Percentiles rank a stretch among this genome's conserved stretches.
Conservation (phyloP, 2,888 invertebrate species). For the Pandemis cinnamomeana region DNA sequence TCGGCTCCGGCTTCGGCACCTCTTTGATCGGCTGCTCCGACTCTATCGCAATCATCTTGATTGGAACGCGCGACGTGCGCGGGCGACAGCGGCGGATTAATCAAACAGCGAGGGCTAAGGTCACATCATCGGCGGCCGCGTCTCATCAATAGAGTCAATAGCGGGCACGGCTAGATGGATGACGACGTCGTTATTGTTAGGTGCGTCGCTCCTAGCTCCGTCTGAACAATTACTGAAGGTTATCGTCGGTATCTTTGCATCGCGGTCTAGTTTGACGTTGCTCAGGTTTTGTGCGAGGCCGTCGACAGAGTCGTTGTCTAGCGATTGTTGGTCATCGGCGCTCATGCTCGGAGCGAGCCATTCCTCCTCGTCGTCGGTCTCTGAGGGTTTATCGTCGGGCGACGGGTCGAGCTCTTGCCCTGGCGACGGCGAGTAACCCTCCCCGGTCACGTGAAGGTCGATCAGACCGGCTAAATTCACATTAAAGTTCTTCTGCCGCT, state of each 20-base stretch:
- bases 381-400: conserved; percentile 61
- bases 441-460: conserved; percentile 70
- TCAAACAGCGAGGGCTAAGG: conserved; percentile 47
- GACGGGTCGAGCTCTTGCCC: conserved; percentile 62
- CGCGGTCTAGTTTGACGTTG: conserved; percentile 69
- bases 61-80: conserved; percentile 35
- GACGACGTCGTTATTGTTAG: conserved; percentile 69
- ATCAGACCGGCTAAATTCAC: conserved; percentile 77
- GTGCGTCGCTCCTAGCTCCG: conserved; percentile 59
- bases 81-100: conserved; percentile 48
- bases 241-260: conserved; percentile 76
- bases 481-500: conserved; percentile 65
- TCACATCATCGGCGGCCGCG: conserved; percentile 80
- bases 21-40: conserved; percentile 72
- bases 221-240: conserved; percentile 81
- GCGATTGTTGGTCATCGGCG: conserved; percentile 66
- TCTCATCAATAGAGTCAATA: conserved; percentile 72
- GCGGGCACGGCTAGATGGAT: conserved; percentile 78
- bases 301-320: conserved; percentile 62
- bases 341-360: conserved; percentile 79
- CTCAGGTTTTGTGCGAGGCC: conserved; percentile 68
- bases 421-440: conserved; percentile 63
- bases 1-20: conserved; percentile 68
- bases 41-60: conserved; percentile 78
- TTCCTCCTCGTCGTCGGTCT: conserved; percentile 76